phyloP scores from a whole-genome alignment of 2,797 vertebrate genomes.

The Petrocephalus sullivani region DNA sequence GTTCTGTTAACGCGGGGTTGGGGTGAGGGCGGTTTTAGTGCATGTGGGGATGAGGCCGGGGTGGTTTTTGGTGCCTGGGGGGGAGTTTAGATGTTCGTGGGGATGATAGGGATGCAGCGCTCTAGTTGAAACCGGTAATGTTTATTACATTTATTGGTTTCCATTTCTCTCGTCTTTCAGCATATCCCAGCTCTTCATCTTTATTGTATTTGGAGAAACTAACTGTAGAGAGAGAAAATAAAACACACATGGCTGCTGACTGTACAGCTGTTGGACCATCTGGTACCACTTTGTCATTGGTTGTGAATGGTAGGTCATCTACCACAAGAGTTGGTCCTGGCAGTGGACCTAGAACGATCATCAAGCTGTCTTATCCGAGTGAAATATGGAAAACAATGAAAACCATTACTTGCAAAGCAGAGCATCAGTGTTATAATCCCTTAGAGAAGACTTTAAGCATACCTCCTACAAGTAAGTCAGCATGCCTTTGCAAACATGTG shows the following conservation, averaged over 20 bases:
- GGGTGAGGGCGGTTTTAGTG: background rate
- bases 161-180: constrained; percentile 26
- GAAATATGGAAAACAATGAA: constrained; percentile 27
- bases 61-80: background rate
- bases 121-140: background rate
- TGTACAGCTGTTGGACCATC: constrained; percentile 41
- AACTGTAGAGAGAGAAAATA: constrained; percentile 22
- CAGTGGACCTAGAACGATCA: constrained; percentile 19
- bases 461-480: background rate
- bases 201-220: constrained; percentile 43
- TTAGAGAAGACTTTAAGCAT: background rate
- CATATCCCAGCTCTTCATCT: constrained; percentile 16
- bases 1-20: background rate
- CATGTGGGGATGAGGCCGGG: background rate
- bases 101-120: background rate
- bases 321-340: accelerated
- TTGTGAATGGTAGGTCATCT: background rate
- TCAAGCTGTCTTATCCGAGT: constrained; percentile 26
- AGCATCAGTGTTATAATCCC: constrained; percentile 46
- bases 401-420: constrained; percentile 44
- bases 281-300: constrained; percentile 38
- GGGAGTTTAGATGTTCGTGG: background rate
- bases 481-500: background rate
- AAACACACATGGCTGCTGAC: constrained; percentile 25
- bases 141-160: background rate